Percentiles rank a stretch among this genome's conserved stretches.
Conservation (phyloP, 1,140 invertebrate genomes). For the Leptopilina clavipes region DNA sequence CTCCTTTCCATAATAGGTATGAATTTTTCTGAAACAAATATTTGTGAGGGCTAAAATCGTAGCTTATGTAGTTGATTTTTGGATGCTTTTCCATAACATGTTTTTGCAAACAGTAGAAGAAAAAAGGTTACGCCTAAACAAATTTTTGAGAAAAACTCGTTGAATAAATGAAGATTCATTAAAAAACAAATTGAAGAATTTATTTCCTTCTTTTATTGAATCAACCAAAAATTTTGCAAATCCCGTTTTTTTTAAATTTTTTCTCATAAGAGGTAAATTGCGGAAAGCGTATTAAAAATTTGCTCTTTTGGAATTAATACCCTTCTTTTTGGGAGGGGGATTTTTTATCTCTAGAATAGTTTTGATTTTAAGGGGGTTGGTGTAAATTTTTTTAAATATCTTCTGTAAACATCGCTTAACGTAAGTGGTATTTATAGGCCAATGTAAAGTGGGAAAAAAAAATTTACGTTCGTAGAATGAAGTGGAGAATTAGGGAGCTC, state of each 20-base stretch:
- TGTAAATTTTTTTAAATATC: too few relatives aligned
- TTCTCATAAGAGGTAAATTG: too few relatives aligned
- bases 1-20: background rate
- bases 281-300: too few relatives aligned
- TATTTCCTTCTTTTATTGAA: too few relatives aligned
- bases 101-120: constrained; percentile 11
- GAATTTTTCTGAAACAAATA: background rate
- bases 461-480: constrained; percentile 74
- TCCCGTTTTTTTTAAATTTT: too few relatives aligned
- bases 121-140: background rate
- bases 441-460: constrained; percentile 5
- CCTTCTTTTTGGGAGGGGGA: too few relatives aligned
- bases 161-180: constrained; percentile 25
- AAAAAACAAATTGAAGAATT: background rate
- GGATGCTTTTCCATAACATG: background rate
- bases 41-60: background rate
- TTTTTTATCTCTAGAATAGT: too few relatives aligned
- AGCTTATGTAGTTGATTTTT: background rate
- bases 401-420: too few relatives aligned
- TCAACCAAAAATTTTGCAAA: too few relatives aligned
- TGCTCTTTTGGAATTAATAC: too few relatives aligned
- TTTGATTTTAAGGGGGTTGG: too few relatives aligned
- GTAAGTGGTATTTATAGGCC: background rate
- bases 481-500: constrained; percentile 74
- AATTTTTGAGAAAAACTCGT: constrained; percentile 10